phyloP scores from a whole-genome alignment of 2,797 vertebrate genomes.

The Rhinella marina region DNA sequence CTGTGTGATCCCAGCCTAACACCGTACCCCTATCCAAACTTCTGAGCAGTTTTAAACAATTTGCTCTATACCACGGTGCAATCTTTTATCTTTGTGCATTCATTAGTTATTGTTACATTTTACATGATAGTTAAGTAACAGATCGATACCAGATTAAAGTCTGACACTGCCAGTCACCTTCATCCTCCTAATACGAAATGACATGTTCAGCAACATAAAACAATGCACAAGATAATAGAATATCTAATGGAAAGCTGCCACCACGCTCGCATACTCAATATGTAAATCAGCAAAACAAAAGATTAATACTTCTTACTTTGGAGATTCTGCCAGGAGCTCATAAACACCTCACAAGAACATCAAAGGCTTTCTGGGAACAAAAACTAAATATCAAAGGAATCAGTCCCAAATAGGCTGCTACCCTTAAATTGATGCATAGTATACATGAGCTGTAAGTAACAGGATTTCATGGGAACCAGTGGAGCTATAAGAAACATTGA shows the following conservation, averaged over 20 bases:
- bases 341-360: slow-evolving; percentile 61
- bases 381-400: slow-evolving; percentile 59
- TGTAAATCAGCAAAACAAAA: slow-evolving; percentile 62
- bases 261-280: slow-evolving; percentile 35
- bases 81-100: not conserved
- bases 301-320: slow-evolving; percentile 54
- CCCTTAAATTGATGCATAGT: slow-evolving; percentile 56
- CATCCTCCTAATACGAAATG: slow-evolving; percentile 23
- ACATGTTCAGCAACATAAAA: slow-evolving; percentile 15
- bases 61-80: no score
- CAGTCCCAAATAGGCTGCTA: slow-evolving; percentile 52
- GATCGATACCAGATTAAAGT: not conserved
- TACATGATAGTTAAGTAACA: not conserved
- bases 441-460: slow-evolving; percentile 58
- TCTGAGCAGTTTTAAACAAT: no score
- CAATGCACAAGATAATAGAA: slow-evolving; percentile 34
- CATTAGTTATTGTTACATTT: not conserved
- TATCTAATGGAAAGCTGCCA: slow-evolving; percentile 45
- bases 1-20: no score
- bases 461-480: slow-evolving; percentile 58
- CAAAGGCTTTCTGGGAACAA: slow-evolving; percentile 59
- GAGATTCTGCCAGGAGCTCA: slow-evolving; percentile 59
- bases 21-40: no score
- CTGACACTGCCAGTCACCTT: slow-evolving; percentile 8
- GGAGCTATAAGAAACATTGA: slow-evolving; percentile 50